A percentile compares a stretch with the other conserved stretches of the same genome.
Evolutionary conservation across 1,140 invertebrate species (phyloP).

Genomic region (Atopsyche davidsoni): DNA sequence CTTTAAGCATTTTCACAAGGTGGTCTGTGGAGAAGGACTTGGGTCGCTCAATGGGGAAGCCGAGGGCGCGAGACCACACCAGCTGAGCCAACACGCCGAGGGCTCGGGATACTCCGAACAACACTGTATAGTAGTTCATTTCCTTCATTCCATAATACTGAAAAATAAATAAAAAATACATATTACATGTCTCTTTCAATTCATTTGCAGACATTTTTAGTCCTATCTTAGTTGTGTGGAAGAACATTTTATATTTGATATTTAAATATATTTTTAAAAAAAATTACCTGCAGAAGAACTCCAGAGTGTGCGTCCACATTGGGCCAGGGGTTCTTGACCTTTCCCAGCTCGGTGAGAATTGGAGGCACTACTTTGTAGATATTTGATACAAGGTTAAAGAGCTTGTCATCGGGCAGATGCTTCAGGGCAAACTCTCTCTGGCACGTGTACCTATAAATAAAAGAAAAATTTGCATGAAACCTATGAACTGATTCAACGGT

Average conservation of each 20-base stretch:
- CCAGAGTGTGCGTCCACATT: slow-evolving; percentile 98
- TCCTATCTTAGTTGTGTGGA: background rate
- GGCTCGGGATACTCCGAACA: slow-evolving; percentile 94
- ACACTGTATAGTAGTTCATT: slow-evolving; percentile 98
- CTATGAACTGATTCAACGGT: too few relatives aligned
- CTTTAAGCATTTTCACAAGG: slow-evolving; percentile 58
- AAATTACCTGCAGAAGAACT: slow-evolving; percentile 64
- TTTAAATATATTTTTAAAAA: background rate
- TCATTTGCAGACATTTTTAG: background rate
- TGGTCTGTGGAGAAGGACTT: slow-evolving; percentile 90
- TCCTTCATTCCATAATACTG: slow-evolving; percentile 95
- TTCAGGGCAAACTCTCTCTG: slow-evolving; percentile 94
- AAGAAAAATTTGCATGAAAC: slow-evolving; percentile 1
- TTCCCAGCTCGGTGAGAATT: slow-evolving; percentile 87
- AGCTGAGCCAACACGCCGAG: slow-evolving; percentile 86
- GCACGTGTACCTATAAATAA: slow-evolving; percentile 57
- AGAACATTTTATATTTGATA: background rate
- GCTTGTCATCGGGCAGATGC: slow-evolving; percentile 85
- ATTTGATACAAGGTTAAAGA: slow-evolving; percentile 87
- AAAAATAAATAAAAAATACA: slow-evolving; percentile 15
- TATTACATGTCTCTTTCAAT: slow-evolving; percentile 2
- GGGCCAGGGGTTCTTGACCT: slow-evolving; percentile 98
- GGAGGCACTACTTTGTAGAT: slow-evolving; percentile 94
- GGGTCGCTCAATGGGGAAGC: slow-evolving; percentile 91
- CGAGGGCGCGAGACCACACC: slow-evolving; percentile 92